Conservation (phyloP, 2,113 vertebrate genomes). For the Otolemur garnettii region DNA sequence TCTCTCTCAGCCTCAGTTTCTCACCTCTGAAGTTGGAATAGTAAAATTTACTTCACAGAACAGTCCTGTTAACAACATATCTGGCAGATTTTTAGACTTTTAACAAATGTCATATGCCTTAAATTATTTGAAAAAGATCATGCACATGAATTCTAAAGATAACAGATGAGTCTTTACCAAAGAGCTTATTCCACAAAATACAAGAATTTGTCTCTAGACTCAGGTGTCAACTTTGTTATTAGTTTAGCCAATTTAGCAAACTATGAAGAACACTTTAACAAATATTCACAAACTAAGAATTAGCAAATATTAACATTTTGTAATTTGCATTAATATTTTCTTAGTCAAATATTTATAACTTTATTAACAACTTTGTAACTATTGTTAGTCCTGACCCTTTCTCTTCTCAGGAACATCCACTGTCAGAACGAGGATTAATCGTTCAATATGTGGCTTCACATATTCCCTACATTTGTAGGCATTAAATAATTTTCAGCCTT, state of each 20-base stretch:
- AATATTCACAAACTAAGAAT: background rate
- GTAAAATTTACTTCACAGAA: background rate
- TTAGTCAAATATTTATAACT: background rate
- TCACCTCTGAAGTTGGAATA: background rate
- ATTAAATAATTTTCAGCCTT: too few relatives aligned
- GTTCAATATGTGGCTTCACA: background rate
- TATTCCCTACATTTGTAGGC: background rate
- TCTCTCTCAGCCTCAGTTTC: background rate
- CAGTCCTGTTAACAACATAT: background rate
- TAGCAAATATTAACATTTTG: background rate
- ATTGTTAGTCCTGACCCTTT: background rate
- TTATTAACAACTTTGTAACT: background rate
- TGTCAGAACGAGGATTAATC: background rate
- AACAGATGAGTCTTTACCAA: background rate
- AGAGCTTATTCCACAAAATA: background rate
- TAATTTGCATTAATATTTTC: background rate
- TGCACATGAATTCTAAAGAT: background rate
- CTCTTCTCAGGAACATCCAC: background rate
- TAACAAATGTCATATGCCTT: background rate
- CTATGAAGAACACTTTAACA: background rate
- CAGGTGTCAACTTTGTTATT: background rate
- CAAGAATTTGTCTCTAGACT: background rate
- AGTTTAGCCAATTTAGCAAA: background rate
- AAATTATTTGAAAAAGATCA: background rate
- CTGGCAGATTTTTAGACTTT: background rate